Base-by-base conservation (phyloP, 2,888 invertebrate genomes). In the Clanis bilineata region DNA sequence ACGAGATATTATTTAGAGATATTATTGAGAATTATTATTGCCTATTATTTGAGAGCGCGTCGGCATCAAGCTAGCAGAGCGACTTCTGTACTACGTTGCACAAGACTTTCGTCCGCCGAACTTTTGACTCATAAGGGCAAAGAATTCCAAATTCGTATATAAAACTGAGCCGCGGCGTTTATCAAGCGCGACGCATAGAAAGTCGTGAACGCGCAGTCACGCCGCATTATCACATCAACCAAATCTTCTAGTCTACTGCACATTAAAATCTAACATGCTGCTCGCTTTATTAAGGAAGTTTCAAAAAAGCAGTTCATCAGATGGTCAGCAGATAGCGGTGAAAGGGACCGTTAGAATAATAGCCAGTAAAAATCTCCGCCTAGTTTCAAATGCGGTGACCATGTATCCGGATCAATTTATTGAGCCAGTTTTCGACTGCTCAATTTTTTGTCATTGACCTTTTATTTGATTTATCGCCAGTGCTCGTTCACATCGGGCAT, bases 321-420 rank as follows among this genome's bases (percentile, higher is more conserved):
- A 91, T 90, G 90, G 88, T 85, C 89, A 89, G 82, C 70, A 86
- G 92, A 92, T 91, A 90, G 86, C 86, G 90, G 90, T 91, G 91
- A 92, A 91, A 91, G 90, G 89, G 73, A 85, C 90, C 90, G 90
- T 90, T 91, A 91, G 72, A 79, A 80, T 88, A 85, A 90, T 88
- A 82, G 87, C 84, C 85, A 71, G 81, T 84, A 79, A 80, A 85
- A 82, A 80, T 77, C 80, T 81, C 82, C 83, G 80, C 75, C 83
- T 83, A 81, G 79, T 83, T 81, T 76, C 66, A 67, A 73, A 73
- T 72, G 59, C 60, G 69, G 71, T 76, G 73, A 71, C 73, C 76
- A 79, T 76, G 73, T 76, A 77, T 80, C 73, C 74, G 72, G 73
- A 80, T 72, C 79, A 79, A 80, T 80, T 79, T 80, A 77, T 74